Conservation (phyloP, 2,888 invertebrate genomes). For the Metacarcinus magister region DNA sequence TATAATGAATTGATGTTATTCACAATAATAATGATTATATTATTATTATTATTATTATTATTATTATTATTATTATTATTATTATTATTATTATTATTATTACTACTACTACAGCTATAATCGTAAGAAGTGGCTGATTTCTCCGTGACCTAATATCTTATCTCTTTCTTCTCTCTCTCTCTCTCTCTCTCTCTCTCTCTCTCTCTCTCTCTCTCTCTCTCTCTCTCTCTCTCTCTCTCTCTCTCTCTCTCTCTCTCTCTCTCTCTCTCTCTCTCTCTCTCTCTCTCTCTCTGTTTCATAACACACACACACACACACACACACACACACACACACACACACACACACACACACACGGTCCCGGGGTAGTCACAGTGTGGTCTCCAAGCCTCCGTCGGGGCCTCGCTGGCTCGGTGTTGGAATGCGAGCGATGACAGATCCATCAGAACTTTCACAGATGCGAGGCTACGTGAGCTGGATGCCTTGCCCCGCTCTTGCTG, state of each 20-base stretch:
- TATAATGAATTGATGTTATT: not conserved
- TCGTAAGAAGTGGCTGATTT: too few relatives aligned
- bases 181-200: constrained; percentile 17
- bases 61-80: too few relatives aligned
- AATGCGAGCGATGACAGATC: not conserved
- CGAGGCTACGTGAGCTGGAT: constrained; percentile 11
- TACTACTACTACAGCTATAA: too few relatives aligned
- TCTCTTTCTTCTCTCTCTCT: constrained; percentile 32
- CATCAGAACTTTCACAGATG: constrained; percentile 41
- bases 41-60: too few relatives aligned
- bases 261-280: not conserved
- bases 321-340: constrained; percentile 15
- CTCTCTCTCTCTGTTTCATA: not conserved
- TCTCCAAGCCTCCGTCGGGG: not conserved
- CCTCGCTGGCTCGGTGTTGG: not conserved
- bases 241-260: not conserved
- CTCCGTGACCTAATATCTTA: not conserved
- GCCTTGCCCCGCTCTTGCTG: not conserved
- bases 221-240: not conserved
- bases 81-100: too few relatives aligned
- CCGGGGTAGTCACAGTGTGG: not conserved
- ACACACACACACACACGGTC: not conserved
- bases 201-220: not conserved
- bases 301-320: too few relatives aligned
- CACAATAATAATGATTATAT: not conserved